A percentile compares a stretch with the other conserved stretches of the same genome.
Conservation (phyloP, 2,113 vertebrate genomes). For the Nannospalax galili region DNA sequence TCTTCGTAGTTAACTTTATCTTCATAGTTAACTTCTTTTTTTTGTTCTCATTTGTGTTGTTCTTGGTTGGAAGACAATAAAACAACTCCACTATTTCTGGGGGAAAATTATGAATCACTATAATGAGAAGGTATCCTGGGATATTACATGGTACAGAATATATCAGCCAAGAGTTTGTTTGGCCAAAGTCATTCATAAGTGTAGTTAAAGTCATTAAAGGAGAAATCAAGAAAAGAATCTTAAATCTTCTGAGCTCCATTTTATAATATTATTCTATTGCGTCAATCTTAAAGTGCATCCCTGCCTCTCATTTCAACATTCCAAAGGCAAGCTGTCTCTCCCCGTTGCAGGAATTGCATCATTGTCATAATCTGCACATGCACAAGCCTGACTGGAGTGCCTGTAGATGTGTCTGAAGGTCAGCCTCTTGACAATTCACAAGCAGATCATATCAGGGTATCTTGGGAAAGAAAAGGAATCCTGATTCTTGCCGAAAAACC, state of each 20-base stretch:
- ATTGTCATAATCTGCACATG: not conserved
- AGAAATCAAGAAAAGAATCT: not conserved
- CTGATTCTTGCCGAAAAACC: not conserved
- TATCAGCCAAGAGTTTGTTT: not conserved
- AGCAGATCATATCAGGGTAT: not conserved
- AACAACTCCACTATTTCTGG: not conserved
- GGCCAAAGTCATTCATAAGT: not conserved
- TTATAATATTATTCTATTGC: not conserved
- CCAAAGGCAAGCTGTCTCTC: not conserved
- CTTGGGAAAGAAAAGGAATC: not conserved
- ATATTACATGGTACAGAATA: not conserved
- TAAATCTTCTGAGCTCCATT: not conserved
- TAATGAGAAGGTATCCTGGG: not conserved
- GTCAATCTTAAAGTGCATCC: not conserved
- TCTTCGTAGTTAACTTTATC: not conserved
- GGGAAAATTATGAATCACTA: not conserved
- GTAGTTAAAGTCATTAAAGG: not conserved
- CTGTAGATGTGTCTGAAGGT: not conserved
- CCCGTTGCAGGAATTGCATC: not conserved
- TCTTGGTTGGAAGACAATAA: not conserved
- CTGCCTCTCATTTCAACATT: not conserved
- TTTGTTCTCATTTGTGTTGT: not conserved
- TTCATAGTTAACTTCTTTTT: not conserved
- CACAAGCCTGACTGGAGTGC: not conserved
- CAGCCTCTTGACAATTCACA: not conserved